phyloP scores from a whole-genome alignment of 2,797 vertebrate genomes.

The Anguilla obscura region DNA sequence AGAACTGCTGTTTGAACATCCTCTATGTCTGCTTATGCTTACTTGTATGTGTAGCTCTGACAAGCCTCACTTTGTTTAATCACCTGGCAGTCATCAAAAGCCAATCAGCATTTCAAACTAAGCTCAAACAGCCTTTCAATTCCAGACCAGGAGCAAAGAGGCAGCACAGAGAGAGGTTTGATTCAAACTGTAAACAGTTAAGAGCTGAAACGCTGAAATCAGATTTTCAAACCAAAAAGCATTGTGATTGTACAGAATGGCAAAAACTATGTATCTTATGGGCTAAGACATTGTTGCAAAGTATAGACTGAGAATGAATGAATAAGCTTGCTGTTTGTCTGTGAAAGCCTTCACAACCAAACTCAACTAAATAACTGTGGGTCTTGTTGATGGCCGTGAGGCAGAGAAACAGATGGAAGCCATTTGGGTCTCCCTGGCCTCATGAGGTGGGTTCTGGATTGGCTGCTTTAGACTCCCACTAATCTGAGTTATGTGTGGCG shows the following conservation, averaged over 20 bases:
- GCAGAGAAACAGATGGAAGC: constrained; percentile 54
- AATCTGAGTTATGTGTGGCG: constrained; percentile 37
- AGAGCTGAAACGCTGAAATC: neutral
- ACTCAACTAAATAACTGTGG: constrained; percentile 16
- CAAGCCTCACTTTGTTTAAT: neutral
- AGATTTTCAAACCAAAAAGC: neutral
- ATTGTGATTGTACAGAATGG: neutral
- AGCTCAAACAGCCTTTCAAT: neutral
- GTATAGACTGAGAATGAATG: neutral
- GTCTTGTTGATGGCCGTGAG: constrained; percentile 34
- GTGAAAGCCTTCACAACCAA: constrained; percentile 28
- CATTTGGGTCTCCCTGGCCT: constrained; percentile 39
- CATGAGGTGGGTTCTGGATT: constrained; percentile 39
- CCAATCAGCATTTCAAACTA: neutral
- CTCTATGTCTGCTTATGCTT: neutral
- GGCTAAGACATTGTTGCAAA: constrained; percentile 6
- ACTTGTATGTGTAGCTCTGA: neutral
- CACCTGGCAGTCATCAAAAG: neutral
- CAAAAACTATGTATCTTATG: neutral
- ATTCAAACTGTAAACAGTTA: neutral
- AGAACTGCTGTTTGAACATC: neutral
- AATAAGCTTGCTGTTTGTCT: constrained; percentile 3
- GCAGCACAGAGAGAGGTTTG: neutral
- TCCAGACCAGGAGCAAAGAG: neutral
- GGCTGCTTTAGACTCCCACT: constrained; percentile 38